phyloP scores from a whole-genome alignment of 2,113 vertebrate genomes.

The Tetrax tetrax region DNA sequence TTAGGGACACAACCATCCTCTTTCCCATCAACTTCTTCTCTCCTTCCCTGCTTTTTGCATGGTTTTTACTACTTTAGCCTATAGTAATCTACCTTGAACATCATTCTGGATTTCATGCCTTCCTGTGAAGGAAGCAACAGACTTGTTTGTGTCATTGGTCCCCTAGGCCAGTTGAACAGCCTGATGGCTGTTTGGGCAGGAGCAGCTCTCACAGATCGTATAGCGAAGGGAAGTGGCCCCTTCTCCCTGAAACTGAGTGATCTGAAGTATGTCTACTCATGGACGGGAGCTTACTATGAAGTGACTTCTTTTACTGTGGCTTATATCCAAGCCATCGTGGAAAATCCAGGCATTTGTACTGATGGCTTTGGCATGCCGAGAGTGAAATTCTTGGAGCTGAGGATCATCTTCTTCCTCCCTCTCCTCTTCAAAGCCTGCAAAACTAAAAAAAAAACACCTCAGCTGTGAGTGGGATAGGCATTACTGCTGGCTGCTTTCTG shows the following conservation, averaged over 20 bases:
- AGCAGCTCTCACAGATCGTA: rapidly evolving
- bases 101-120: not conserved
- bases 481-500: not conserved
- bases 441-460: not conserved
- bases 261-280: not conserved
- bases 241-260: not conserved
- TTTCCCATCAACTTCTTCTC: not conserved
- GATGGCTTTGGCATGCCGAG: not conserved
- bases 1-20: not conserved
- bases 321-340: not conserved
- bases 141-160: not conserved
- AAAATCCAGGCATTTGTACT: not conserved
- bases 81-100: not conserved
- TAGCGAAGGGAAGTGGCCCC: not conserved
- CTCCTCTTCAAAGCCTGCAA: not conserved
- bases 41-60: not conserved
- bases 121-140: not conserved
- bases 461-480: not conserved
- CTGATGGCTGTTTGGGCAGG: not conserved
- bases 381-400: conserved; percentile 10
- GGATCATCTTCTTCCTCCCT: not conserved
- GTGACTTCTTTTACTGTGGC: not conserved
- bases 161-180: not conserved
- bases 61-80: not conserved
- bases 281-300: not conserved